phyloP scores from a whole-genome alignment of 2,113 vertebrate genomes.

The Chrysochloris asiatica region DNA sequence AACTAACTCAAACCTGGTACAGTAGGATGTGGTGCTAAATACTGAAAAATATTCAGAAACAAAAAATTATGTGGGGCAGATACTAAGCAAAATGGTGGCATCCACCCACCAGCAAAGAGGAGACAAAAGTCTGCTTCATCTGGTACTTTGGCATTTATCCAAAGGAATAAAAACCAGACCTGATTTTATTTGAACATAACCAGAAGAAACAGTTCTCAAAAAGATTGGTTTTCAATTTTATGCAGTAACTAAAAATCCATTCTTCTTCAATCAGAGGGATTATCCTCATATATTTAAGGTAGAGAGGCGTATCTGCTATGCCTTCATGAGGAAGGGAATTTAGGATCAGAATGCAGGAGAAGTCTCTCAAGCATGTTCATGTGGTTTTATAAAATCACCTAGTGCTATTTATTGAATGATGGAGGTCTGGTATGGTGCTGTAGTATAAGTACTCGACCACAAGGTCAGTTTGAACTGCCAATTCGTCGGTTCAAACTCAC shows the following conservation, averaged over 20 bases:
- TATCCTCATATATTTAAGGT: conserved; percentile 40
- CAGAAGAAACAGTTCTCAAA: conserved; percentile 24
- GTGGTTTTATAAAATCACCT: background rate
- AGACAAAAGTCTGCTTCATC: background rate
- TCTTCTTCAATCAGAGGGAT: conserved; percentile 38
- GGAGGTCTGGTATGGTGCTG: too few relatives aligned
- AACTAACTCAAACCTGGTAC: conserved; percentile 3
- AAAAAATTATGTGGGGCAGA: background rate
- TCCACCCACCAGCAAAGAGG: background rate
- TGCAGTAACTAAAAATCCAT: conserved; percentile 10
- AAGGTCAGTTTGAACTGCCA: too few relatives aligned
- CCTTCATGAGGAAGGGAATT: background rate
- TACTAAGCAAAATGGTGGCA: conserved; percentile 12
- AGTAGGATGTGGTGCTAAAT: background rate
- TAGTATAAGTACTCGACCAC: too few relatives aligned
- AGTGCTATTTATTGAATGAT: background rate
- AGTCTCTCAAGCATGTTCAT: background rate
- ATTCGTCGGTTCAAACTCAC: too few relatives aligned
- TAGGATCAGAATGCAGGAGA: background rate
- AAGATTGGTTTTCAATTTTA: conserved; percentile 44
- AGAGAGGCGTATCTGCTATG: background rate
- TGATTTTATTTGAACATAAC: background rate
- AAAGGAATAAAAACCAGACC: conserved; percentile 40
- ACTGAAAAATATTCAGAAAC: conserved; percentile 36
- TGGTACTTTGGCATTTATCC: background rate